Evolutionary conservation across 2,113 vertebrate species (phyloP).

Genomic region (Spheniscus mendiculus): DNA sequence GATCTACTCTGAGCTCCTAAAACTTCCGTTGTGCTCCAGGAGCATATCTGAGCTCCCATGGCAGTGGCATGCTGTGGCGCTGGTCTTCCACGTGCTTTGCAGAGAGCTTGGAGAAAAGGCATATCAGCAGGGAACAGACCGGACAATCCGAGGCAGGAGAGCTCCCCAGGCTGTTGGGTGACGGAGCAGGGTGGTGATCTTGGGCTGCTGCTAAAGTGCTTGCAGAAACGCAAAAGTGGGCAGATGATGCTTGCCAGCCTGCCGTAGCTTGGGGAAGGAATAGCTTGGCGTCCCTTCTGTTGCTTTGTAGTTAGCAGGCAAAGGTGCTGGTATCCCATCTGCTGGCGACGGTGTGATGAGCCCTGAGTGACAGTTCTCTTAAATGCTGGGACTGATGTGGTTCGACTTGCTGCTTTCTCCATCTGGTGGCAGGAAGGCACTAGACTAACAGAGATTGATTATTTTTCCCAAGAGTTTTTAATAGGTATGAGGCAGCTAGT

Average conservation of each 20-base stretch:
- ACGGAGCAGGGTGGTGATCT: neutral
- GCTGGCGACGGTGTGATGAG: neutral
- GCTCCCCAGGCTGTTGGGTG: neutral
- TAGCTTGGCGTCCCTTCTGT: conserved; percentile 11
- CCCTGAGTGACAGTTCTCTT: neutral
- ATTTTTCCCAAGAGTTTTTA: neutral
- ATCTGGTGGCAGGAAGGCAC: conserved; percentile 12
- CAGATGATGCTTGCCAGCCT: conserved; percentile 22
- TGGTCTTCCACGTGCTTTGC: neutral
- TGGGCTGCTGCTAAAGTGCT: neutral
- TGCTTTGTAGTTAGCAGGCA: neutral
- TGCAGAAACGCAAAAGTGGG: neutral
- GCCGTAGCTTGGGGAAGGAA: neutral
- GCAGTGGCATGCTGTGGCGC: neutral
- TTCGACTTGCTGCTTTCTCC: neutral
- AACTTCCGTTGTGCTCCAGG: fast-evolving
- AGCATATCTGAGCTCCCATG: neutral
- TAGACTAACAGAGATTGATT: neutral
- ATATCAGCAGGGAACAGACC: neutral
- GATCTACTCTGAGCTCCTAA: neutral
- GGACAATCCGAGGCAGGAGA: neutral
- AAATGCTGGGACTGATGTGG: neutral
- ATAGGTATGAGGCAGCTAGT: neutral
- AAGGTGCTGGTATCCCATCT: conserved; percentile 49
- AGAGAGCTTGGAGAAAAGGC: neutral